These are phyloP conservation scores for Acropora yongei DNA, from an alignment of 64 coral and sea anemone species.

Conservation along the genomic window DNA sequence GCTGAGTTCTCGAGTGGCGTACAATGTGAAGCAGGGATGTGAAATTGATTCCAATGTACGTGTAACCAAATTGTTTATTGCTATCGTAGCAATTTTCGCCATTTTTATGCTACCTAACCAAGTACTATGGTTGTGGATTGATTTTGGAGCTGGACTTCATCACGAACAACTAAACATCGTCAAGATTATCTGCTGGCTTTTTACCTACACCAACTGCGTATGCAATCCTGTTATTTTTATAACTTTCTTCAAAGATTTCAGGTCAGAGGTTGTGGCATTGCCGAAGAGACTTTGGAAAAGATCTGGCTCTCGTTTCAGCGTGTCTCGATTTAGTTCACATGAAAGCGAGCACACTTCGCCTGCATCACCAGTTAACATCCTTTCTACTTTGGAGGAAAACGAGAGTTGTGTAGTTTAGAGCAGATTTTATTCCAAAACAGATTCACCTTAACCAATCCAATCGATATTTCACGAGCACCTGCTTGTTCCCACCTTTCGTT, in stretches of 20 bases:
- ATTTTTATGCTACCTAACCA: conserved; percentile 84
- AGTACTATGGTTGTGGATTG: conserved; percentile 72
- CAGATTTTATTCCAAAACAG: too few species aligned
- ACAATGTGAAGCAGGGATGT: neutral
- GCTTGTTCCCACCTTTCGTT: too few species aligned
- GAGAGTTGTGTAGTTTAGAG: neutral
- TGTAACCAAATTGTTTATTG: conserved; percentile 71
- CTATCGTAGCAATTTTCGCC: conserved; percentile 67
- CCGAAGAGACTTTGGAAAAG: neutral
- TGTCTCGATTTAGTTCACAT: neutral
- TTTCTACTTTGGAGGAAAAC: conserved; percentile 5
- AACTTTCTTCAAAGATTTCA: conserved; percentile 64
- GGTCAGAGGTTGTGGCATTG: conserved; percentile 1
- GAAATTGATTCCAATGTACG: conserved; percentile 61
- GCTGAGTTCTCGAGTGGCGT: conserved; percentile 3
- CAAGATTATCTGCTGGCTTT: conserved; percentile 73
- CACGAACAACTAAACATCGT: conserved; percentile 31
- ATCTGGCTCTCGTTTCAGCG: neutral
- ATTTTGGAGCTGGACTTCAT: conserved; percentile 58
- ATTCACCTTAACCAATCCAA: too few species aligned
- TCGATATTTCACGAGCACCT: too few species aligned
- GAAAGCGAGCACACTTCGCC: neutral
- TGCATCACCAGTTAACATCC: neutral
- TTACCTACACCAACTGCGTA: conserved; percentile 76
- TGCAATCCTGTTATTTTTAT: conserved; percentile 70